Base-by-base conservation (phyloP, 53 echinoderm and acorn worm species). In the Luidia sarsii region DNA sequence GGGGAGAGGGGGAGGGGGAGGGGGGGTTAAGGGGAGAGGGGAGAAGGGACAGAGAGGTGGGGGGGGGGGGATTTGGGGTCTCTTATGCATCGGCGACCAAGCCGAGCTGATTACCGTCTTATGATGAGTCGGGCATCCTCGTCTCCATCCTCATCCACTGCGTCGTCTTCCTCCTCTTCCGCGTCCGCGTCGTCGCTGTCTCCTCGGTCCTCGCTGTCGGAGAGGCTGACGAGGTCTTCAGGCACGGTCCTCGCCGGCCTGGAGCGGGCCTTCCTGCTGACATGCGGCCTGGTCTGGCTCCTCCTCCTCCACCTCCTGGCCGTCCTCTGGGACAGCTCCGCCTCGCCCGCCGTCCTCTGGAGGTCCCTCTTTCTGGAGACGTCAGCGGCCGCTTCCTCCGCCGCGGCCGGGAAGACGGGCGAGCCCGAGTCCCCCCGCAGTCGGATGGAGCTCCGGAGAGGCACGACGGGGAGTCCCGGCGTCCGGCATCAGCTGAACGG, bases 51-150 rank as follows among this genome's bases (percentile, higher is more conserved):
- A n/a, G n/a, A n/a, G n/a, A n/a, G n/a, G n/a, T n/a, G n/a, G n/a
- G n/a, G n/a, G n/a, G n/a, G n/a, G n/a, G n/a, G n/a, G n/a, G n/a
- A n/a, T n/a, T n/a, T n/a, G n/a, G n/a, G n/a, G n/a, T n/a, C 29
- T 77, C 45, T 59, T 25, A 56, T 61, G 77, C 77, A 77, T 61
- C 29, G 31, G 68, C 69, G 39, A 22, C 41, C 82, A 82, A 67
- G 82, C 67, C 29, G 50, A 4, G 55, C 82, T 82, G 67, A 82
- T 82, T 28, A 67, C 69, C 46, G 21, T 54, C 69, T 48, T 41
- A 77, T 77, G 55, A 77, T 77, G 77, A 77, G 30, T 48, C 77
- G 60, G 22, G 31, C 62, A 45, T 46, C 77, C 7, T 37, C 64
- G 14, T 18, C 62, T 6, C 6, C 41, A 11, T 7, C 41, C n/a